Base-by-base conservation (phyloP, 2,797 vertebrate genomes). In the Graptemys geographica region DNA sequence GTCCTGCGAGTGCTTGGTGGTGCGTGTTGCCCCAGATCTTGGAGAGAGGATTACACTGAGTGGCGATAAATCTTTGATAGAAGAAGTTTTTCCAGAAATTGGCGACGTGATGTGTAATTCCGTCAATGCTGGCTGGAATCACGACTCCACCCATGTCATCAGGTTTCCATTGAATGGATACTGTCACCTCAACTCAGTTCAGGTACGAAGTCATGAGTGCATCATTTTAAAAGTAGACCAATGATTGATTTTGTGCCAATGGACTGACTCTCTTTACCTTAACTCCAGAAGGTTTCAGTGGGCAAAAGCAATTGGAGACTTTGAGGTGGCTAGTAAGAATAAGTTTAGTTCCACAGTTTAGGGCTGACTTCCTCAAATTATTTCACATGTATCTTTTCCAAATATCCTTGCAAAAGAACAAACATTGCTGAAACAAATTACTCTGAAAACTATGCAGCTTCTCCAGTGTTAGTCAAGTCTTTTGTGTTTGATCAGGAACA, bases 41-140 rank as follows among this genome's bases (percentile, higher is more conserved):
- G 99, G 99, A 11, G 99, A 99, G 96, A 98, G 99, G 97, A 99
- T 99, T 96, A 99, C 99, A 0, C 98, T 99, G 94, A 99, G 99
- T 1, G 99, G 99, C 0, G 99, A 99, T 98, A 99, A 99, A 97
- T 99, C 99, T 37, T 98, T 99, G 97, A 99, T 99, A 93, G 99
- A 99, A 94, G 99, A 99, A 88, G 99, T 99, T 95, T 99, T 99
- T 94, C 99, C 99, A 0, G 99, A 99, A 98, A 99, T 99, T 0
- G 99, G 99, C 0, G 99, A 99, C 0, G 99, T 99, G 98, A 99
- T 99, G 99, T 99, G 99, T 93, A 99, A 99, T 97, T 99, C 99
- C 0, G 99, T 99, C 97, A 99, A 99, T 13, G 99, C 99, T 0
- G 99, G 99, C 96, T 99, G 99, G 99, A 99, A 99, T 97, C 99